A percentile compares a stretch with the other conserved stretches of the same genome.
Evolutionary conservation across 2,797 vertebrate genomes (phyloP).

Genomic region (Chanos chanos): DNA sequence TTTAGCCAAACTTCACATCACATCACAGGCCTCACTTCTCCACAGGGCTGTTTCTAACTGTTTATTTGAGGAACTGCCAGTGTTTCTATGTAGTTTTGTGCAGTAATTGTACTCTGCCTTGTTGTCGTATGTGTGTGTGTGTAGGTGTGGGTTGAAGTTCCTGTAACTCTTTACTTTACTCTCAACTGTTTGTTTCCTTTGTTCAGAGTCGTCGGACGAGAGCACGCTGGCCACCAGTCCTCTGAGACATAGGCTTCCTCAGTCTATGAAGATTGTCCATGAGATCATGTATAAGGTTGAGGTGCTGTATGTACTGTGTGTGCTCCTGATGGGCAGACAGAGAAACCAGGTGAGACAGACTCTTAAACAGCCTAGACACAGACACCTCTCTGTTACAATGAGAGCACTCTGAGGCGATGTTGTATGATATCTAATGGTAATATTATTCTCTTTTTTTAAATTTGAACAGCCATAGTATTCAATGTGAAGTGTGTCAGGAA

Average conservation of each 20-base stretch:
- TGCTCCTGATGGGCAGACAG: constrained; percentile 95
- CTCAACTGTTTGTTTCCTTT: too few species aligned
- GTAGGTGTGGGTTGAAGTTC: neutral
- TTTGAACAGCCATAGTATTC: too few species aligned
- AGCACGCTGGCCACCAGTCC: constrained; percentile 85
- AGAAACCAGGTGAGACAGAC: constrained; percentile 85
- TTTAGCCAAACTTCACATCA: too few species aligned
- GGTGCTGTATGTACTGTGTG: constrained; percentile 95
- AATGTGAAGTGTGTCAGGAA: too few species aligned
- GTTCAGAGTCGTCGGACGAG: constrained; percentile 91
- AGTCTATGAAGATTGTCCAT: constrained; percentile 98
- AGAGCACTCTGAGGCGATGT: too few species aligned
- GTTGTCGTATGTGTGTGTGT: neutral
- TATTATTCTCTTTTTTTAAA: too few species aligned
- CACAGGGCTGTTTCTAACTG: neutral
- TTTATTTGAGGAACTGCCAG: neutral
- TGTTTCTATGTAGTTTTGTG: neutral
- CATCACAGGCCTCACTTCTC: neutral
- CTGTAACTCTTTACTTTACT: too few species aligned
- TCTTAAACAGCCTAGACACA: too few species aligned
- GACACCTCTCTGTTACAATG: too few species aligned
- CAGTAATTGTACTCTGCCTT: neutral
- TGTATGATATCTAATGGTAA: too few species aligned
- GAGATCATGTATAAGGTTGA: constrained; percentile 99
- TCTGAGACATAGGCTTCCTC: constrained; percentile 85